These are phyloP conservation scores for Spea hammondii DNA, from an alignment of 2,797 vertebrate species.

Conservation along the genomic window DNA sequence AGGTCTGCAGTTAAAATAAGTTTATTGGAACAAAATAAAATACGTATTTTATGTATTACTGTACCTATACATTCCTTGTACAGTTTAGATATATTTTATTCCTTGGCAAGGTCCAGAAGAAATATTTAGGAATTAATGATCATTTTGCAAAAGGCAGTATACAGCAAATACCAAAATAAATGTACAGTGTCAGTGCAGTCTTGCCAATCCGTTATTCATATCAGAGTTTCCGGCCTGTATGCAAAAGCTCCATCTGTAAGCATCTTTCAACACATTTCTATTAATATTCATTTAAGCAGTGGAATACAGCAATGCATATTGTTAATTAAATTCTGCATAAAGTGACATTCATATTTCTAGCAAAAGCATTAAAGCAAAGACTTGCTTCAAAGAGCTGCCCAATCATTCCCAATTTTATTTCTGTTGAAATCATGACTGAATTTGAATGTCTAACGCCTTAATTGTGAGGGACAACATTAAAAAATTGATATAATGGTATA, in stretches of 20 bases:
- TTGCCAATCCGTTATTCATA: slow-evolving; percentile 3
- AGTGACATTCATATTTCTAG: slow-evolving; percentile 11
- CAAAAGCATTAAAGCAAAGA: neutral
- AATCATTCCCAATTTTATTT: no score
- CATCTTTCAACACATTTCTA: slow-evolving; percentile 22
- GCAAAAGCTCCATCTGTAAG: slow-evolving; percentile 14
- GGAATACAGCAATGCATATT: neutral
- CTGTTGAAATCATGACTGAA: no score
- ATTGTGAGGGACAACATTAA: no score
- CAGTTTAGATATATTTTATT: neutral
- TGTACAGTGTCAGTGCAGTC: neutral
- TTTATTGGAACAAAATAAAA: no score
- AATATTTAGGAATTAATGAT: neutral
- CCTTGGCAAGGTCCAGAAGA: neutral
- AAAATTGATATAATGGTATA: no score
- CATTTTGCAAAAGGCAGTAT: neutral
- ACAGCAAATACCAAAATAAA: neutral
- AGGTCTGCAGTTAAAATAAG: no score
- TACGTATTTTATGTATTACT: no score
- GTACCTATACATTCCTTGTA: no score
- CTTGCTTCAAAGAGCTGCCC: no score
- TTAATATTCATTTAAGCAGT: slow-evolving; percentile 31
- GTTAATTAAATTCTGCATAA: slow-evolving; percentile 27
- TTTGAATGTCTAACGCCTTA: no score
- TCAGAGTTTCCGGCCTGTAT: slow-evolving; percentile 7